Evolutionary conservation across 2,797 vertebrate genomes (phyloP).

Genomic region (Leuciscus waleckii): DNA sequence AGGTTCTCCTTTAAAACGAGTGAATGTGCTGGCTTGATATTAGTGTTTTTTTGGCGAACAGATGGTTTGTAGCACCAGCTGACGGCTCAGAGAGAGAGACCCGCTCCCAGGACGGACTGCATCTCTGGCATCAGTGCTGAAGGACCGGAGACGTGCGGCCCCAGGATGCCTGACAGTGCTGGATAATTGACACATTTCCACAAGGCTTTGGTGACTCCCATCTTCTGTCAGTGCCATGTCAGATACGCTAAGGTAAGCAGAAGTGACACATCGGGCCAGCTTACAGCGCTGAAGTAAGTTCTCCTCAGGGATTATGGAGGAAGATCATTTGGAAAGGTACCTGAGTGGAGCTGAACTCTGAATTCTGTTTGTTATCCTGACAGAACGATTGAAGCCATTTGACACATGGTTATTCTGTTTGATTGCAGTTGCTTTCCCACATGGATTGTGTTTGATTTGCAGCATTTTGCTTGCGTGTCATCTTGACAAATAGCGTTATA

Average conservation of each 20-base stretch:
- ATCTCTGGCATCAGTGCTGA: conserved; percentile 70
- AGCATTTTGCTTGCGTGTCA: conserved; percentile 3
- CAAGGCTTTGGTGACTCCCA: conserved; percentile 59
- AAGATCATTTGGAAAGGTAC: background rate
- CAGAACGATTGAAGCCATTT: conserved; percentile 5
- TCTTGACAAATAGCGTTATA: conserved; percentile 5
- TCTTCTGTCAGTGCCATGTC: conserved; percentile 61
- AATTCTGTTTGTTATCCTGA: conserved; percentile 6
- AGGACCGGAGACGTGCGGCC: conserved; percentile 64
- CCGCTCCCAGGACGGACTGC: conserved; percentile 72
- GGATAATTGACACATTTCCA: conserved; percentile 73
- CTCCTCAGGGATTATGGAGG: background rate
- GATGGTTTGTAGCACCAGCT: conserved; percentile 75
- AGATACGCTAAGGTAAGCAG: conserved; percentile 66
- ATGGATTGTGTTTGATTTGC: conserved; percentile 34
- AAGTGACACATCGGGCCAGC: conserved; percentile 63
- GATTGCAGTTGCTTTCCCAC: conserved; percentile 35
- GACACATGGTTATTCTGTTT: conserved; percentile 14
- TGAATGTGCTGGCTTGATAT: conserved; percentile 61
- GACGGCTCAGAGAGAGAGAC: conserved; percentile 74
- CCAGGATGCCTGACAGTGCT: conserved; percentile 59
- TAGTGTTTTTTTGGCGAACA: conserved; percentile 64
- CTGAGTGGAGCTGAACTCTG: background rate
- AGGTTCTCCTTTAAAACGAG: conserved; percentile 4
- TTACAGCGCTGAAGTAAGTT: background rate